A percentile compares a stretch with the other conserved stretches of the same genome.
These are phyloP conservation scores for Montifringilla adamsi DNA, from an alignment of 2,113 vertebrate genomes.

Conservation along the genomic window DNA sequence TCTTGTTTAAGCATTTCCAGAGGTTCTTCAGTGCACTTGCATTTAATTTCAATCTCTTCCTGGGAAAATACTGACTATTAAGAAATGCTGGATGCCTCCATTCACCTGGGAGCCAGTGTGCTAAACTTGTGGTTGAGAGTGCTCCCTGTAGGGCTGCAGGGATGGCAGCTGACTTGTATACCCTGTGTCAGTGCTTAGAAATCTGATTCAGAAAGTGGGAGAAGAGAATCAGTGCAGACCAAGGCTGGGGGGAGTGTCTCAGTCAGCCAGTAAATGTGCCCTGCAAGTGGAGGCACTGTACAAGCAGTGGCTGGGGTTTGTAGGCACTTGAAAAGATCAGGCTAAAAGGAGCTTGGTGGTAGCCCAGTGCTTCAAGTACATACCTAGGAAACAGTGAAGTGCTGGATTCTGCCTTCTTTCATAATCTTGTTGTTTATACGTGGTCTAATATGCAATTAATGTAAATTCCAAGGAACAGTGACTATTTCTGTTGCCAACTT, in stretches of 20 bases:
- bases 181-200: background rate
- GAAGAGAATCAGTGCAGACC: background rate
- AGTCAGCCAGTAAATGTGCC: background rate
- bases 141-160: background rate
- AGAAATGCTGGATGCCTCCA: background rate
- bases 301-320: background rate
- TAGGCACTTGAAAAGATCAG: background rate
- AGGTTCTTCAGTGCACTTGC: background rate
- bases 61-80: background rate
- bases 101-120: background rate
- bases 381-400: background rate
- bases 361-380: background rate
- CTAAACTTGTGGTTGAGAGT: background rate
- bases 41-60: background rate
- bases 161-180: background rate
- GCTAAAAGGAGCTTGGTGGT: background rate
- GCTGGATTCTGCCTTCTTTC: background rate
- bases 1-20: background rate
- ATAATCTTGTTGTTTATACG: background rate
- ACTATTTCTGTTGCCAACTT: background rate
- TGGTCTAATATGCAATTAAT: background rate
- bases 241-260: background rate
- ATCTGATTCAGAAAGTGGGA: background rate
- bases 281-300: background rate
- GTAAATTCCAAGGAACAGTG: background rate